Base-by-base conservation (phyloP, 2,797 vertebrate genomes). In the Mormyrops boulengeri region DNA sequence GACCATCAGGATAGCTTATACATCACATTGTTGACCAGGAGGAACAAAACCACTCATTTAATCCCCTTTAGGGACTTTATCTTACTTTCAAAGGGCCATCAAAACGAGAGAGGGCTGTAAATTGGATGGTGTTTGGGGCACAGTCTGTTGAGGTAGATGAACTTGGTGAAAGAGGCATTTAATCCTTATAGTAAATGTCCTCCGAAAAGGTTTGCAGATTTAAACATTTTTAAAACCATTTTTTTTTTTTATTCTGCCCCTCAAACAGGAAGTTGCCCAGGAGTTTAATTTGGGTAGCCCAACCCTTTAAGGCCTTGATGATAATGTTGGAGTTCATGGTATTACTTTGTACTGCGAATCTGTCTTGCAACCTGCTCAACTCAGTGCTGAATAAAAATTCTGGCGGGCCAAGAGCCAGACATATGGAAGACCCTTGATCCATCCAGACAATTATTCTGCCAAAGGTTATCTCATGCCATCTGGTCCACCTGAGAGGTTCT, bases 31-130 rank as follows among this genome's bases (percentile, higher is more conserved):
- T 88, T 87, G 49, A 80, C 52, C 30, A 88, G 50, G 69, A 47
- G 60, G 69, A 60, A 52, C 73, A 57, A 62, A 88, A 88, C 38
- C 38, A 34, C 85, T 80, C 7, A 34, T 52, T 69, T 90, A 91
- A 89, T 92, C 89, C 88, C 89, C 87, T 90, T 92, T 91, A 90
- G 88, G 89, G 91, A 88, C 55, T 49, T 55, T 69, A 90, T 92
- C 89, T 26, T 91, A 47, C 88, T 90, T 88, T 89, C 69, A 85
- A 88, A 91, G 62, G 26, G n/a, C 17, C 19, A 85, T 47, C 49
- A 52, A 30, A 85, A 30, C 1, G 6, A 91, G 86, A 69, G 55
- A 90, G 50, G 87, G 60, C 12, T 50, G 49, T 8, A 52, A 14
- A 2, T 84, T 57, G 47, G 2, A 84, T 2, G 9, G 52, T 34